Conservation (phyloP, 2,888 invertebrate genomes). For the Encarsia formosa region DNA sequence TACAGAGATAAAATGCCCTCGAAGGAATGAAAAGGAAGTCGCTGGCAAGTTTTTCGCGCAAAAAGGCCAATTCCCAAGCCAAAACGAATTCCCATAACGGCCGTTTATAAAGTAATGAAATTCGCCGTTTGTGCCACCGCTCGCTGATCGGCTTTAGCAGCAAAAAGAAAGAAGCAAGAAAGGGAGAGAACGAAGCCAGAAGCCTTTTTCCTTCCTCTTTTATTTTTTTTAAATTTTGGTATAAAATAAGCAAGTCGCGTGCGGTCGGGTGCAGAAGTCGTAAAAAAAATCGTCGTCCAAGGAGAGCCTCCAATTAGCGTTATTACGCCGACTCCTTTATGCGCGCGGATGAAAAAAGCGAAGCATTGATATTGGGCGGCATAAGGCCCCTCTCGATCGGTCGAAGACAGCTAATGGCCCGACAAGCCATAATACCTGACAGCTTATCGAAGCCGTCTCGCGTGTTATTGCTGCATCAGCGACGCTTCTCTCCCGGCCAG, state of each 20-base stretch:
- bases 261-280: neutral
- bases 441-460: slow-evolving; percentile 20
- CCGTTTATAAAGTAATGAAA: slow-evolving; percentile 25
- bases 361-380: too few relatives aligned
- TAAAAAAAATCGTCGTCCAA: neutral
- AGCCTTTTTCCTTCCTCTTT: neutral
- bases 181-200: neutral
- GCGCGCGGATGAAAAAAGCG: slow-evolving; percentile 15
- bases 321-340: slow-evolving; percentile 16
- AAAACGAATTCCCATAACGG: slow-evolving; percentile 7
- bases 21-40: too few relatives aligned
- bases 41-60: too few relatives aligned
- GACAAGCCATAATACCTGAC: slow-evolving; percentile 24
- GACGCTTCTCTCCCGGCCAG: slow-evolving; percentile 1
- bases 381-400: too few relatives aligned
- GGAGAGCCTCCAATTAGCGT: slow-evolving; percentile 26
- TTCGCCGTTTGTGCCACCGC: slow-evolving; percentile 9
- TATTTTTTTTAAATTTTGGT: too few relatives aligned
- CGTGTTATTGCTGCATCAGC: slow-evolving; percentile 17
- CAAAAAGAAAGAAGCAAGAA: slow-evolving; percentile 3
- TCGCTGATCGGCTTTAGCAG: neutral
- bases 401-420: slow-evolving; percentile 18
- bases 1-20: too few relatives aligned
- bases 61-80: neutral
- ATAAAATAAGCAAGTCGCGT: neutral